phyloP scores from a whole-genome alignment of 2,888 invertebrate genomes.

The Amphimallon solstitiale region DNA sequence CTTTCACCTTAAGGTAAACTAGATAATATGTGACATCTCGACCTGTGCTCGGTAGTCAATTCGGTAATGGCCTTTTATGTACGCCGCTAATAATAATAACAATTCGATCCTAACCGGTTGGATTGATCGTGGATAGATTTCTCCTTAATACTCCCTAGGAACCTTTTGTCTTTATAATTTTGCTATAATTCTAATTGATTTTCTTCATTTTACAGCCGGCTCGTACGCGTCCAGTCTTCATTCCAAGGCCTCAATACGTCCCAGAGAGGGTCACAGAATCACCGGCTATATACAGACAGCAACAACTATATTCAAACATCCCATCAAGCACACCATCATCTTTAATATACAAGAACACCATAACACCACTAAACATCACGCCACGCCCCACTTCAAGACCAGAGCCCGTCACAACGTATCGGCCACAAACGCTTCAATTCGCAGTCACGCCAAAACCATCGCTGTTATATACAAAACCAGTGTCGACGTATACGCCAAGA shows the following conservation, averaged over 20 bases:
- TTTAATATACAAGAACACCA: constrained; percentile 58
- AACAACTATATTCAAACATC: constrained; percentile 55
- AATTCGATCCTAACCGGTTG: too few species aligned
- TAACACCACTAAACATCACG: constrained; percentile 68
- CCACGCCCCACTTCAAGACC: constrained; percentile 68
- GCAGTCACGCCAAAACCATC: constrained; percentile 69
- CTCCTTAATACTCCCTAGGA: too few species aligned
- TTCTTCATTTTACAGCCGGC: constrained; percentile 51
- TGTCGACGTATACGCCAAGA: constrained; percentile 33
- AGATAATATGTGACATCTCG: too few species aligned
- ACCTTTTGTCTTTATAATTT: too few species aligned
- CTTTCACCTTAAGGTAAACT: too few species aligned
- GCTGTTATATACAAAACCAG: constrained; percentile 49
- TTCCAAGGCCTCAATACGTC: constrained; percentile 56
- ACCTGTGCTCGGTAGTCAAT: too few species aligned
- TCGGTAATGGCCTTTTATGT: too few species aligned
- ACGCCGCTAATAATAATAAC: too few species aligned
- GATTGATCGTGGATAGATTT: too few species aligned
- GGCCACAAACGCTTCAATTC: constrained; percentile 70
- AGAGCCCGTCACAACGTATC: constrained; percentile 74
- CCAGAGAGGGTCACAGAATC: constrained; percentile 46
- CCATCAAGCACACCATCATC: constrained; percentile 66
- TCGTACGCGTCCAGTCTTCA: constrained; percentile 59
- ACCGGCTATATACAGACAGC: constrained; percentile 52
- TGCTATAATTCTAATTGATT: too few species aligned